phyloP scores from a whole-genome alignment of 2,888 invertebrate genomes.

The Antheraea yamamai region DNA sequence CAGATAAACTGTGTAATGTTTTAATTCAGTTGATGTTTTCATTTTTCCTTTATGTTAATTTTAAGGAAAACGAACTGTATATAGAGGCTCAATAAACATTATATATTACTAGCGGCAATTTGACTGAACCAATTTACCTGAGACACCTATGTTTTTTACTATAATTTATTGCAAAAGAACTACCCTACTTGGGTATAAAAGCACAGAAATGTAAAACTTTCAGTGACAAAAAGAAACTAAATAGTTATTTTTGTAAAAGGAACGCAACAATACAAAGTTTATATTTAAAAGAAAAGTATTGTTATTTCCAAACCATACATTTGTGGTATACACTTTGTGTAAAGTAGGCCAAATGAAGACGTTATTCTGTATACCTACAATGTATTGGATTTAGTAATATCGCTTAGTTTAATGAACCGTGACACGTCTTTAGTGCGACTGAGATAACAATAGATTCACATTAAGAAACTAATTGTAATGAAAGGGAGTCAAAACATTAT shows the following conservation, averaged over 20 bases:
- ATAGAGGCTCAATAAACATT: neutral
- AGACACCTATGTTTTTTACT: too few species aligned
- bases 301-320: neutral
- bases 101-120: too few species aligned
- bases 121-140: too few species aligned
- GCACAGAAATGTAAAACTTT: too few species aligned
- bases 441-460: constrained; percentile 4
- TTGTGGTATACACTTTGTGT: neutral
- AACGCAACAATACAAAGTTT: neutral
- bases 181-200: too few species aligned
- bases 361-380: neutral
- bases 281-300: neutral
- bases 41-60: neutral
- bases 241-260: too few species aligned
- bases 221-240: too few species aligned
- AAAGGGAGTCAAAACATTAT: constrained; percentile 6
- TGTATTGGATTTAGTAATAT: constrained; percentile 8
- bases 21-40: constrained; percentile 22
- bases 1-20: constrained; percentile 37
- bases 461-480: constrained; percentile 17
- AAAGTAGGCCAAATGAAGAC: neutral
- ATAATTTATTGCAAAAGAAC: too few species aligned
- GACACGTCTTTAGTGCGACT: neutral
- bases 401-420: constrained; percentile 3
- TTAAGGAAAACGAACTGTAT: neutral